Evolutionary conservation across 2,888 invertebrate genomes (phyloP).

Genomic region (Lasius platythorax): DNA sequence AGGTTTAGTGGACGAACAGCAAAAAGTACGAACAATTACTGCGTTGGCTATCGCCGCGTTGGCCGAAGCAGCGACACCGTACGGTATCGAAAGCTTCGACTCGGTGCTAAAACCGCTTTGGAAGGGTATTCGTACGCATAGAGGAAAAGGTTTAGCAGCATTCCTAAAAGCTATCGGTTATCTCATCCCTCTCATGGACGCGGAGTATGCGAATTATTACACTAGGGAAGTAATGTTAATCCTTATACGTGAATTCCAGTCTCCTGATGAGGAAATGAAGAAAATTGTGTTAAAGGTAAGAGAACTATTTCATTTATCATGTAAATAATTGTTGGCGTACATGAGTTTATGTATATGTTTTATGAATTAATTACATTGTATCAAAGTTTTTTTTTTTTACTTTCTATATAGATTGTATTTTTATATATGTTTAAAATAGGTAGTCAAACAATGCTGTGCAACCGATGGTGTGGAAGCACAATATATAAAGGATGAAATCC

Average conservation of each 20-base stretch:
- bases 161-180: constrained; percentile 99
- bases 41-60: constrained; percentile 99
- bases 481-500: constrained; percentile 99
- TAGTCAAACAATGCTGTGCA: constrained; percentile 99
- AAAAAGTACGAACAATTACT: constrained; percentile 99
- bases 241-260: constrained; percentile 99
- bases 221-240: constrained; percentile 99
- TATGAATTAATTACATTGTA: constrained; percentile 45
- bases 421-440: constrained; percentile 86
- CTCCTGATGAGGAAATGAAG: constrained; percentile 99
- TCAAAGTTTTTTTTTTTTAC: background rate
- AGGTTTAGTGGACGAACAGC: constrained; percentile 98
- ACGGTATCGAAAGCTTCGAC: constrained; percentile 99
- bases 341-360: constrained; percentile 1
- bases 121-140: constrained; percentile 98
- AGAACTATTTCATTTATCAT: background rate
- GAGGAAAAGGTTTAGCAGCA: constrained; percentile 98
- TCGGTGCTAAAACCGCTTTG: constrained; percentile 99
- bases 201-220: constrained; percentile 99
- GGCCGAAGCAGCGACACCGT: constrained; percentile 99
- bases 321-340: background rate
- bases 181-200: constrained; percentile 99
- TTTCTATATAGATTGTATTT: background rate
- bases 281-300: constrained; percentile 98
- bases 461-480: constrained; percentile 99